Evolutionary conservation across 2,113 vertebrate genomes (phyloP).

Genomic region (Gobiocypris rarus): DNA sequence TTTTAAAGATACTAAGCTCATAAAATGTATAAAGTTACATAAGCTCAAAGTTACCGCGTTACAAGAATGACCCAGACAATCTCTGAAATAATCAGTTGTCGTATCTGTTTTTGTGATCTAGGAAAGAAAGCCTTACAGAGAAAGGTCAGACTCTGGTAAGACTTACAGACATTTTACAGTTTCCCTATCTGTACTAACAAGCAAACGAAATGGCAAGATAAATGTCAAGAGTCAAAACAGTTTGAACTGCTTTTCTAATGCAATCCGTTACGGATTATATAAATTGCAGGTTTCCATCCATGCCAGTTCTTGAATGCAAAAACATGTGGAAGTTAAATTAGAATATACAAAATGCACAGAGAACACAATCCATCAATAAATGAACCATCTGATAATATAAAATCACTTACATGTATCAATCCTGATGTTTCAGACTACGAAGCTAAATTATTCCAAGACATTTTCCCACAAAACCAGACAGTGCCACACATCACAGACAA

Average conservation of each 20-base stretch:
- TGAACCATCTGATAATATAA: background rate
- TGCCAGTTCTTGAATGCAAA: background rate
- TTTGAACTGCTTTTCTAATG: background rate
- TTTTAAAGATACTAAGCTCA: background rate
- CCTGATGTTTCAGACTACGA: conserved; percentile 61
- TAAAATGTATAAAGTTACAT: too few species aligned
- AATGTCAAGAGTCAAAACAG: background rate
- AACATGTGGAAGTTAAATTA: background rate
- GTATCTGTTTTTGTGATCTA: conserved; percentile 9
- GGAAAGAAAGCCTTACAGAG: conserved; percentile 53
- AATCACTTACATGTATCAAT: background rate
- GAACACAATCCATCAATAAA: too few species aligned
- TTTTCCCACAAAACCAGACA: conserved; percentile 31
- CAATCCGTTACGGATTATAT: background rate
- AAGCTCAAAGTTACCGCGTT: background rate
- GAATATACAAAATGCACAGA: background rate
- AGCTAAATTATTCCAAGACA: conserved; percentile 41
- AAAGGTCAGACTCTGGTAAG: conserved; percentile 65
- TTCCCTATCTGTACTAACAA: background rate
- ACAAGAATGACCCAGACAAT: background rate
- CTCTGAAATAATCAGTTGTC: background rate
- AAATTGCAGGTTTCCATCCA: background rate
- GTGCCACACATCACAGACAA: background rate
- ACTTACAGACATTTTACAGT: background rate
- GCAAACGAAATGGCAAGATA: background rate